Percentiles rank a stretch among this genome's conserved stretches.
Evolutionary conservation across 2,797 vertebrate genomes (phyloP).

Genomic region (Takifugu rubripes): DNA sequence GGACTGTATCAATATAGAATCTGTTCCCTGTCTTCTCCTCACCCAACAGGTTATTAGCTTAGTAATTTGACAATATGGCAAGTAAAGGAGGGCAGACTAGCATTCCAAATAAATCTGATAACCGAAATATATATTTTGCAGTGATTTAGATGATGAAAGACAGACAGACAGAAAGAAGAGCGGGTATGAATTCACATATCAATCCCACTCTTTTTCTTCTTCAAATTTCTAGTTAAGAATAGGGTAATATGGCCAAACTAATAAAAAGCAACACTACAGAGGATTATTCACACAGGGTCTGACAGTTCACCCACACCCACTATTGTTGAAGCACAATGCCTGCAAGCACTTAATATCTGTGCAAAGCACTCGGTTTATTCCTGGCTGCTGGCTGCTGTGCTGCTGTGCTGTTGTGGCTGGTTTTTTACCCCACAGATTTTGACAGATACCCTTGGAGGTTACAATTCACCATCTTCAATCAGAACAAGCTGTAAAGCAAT

Average conservation of each 20-base stretch:
- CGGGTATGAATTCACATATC: constrained; percentile 19
- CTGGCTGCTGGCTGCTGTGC: constrained; percentile 28
- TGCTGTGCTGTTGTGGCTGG: constrained; percentile 44
- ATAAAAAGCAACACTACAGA: constrained; percentile 28
- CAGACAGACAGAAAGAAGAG: not conserved
- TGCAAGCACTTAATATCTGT: constrained; percentile 35
- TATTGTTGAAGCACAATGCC: constrained; percentile 40
- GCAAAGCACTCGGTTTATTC: constrained; percentile 37
- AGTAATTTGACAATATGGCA: constrained; percentile 12
- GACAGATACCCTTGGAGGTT: constrained; percentile 60
- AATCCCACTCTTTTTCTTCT: constrained; percentile 20
- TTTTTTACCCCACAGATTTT: constrained; percentile 52
- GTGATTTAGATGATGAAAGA: not conserved
- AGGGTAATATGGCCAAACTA: constrained; percentile 20
- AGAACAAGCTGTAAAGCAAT: constrained; percentile 30
- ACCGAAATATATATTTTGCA: not conserved
- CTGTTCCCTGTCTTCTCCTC: not conserved
- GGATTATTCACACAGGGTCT: constrained; percentile 11
- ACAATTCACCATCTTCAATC: constrained; percentile 44
- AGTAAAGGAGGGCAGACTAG: constrained; percentile 2
- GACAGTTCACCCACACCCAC: constrained; percentile 40
- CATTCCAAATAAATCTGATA: not conserved
- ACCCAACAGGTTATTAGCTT: constrained; percentile 1
- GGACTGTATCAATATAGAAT: not conserved
- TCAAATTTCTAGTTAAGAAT: constrained; percentile 4